A percentile compares a stretch with the other conserved stretches of the same genome.
Conservation (phyloP, 2,113 vertebrate genomes). For the Melierax canorus region DNA sequence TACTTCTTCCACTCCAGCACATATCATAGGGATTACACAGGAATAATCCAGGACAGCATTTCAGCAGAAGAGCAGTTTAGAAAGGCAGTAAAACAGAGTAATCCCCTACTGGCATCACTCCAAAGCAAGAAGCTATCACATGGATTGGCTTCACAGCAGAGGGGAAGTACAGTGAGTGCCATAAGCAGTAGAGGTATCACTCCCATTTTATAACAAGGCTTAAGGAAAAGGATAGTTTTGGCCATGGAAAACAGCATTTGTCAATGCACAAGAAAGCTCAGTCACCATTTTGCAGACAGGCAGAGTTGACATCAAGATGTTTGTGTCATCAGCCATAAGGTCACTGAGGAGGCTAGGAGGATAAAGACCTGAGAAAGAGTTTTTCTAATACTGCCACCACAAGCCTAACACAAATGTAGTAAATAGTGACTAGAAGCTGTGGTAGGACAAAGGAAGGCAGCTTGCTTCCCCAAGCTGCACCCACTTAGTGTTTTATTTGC, state of each 20-base stretch:
- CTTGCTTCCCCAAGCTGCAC: neutral
- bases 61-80: neutral
- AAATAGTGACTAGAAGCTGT: neutral
- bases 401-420: neutral
- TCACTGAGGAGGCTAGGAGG: neutral
- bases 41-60: conserved; percentile 39
- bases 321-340: neutral
- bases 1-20: neutral
- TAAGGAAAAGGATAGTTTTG: neutral
- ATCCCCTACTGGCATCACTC: neutral
- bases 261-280: neutral
- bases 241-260: neutral
- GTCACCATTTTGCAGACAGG: neutral
- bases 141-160: neutral
- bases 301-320: neutral
- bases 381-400: neutral
- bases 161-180: neutral
- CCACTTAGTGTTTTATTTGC: neutral
- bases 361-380: neutral
- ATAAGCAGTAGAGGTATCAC: neutral
- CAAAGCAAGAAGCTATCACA: neutral
- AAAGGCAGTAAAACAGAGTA: neutral
- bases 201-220: neutral
- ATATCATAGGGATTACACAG: neutral
- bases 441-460: neutral